phyloP scores from a whole-genome alignment of 2,113 vertebrate species.

The Macquaria australasica region DNA sequence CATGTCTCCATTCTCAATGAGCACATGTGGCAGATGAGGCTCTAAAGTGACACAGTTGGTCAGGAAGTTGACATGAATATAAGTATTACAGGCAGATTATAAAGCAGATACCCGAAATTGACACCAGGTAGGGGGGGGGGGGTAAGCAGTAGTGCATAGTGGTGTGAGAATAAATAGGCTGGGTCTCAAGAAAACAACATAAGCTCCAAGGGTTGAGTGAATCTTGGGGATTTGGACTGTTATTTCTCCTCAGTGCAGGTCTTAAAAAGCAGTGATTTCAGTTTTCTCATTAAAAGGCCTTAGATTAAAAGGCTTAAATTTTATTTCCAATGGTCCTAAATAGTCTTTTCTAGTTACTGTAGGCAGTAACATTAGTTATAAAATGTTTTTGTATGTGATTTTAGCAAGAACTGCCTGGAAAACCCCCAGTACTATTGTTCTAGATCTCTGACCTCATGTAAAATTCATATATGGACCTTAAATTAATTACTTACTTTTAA shows the following conservation, averaged over 20 bases:
- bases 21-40: conserved; percentile 91
- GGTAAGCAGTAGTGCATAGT: background rate
- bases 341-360: background rate
- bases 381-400: too few species aligned
- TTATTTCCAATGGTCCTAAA: background rate
- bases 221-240: conserved; percentile 9
- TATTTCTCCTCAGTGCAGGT: conserved; percentile 14
- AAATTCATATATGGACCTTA: background rate
- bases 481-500: background rate
- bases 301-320: background rate
- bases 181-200: conserved; percentile 14
- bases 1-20: conserved; percentile 95
- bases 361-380: too few species aligned
- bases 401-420: background rate
- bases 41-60: conserved; percentile 81
- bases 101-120: conserved; percentile 28
- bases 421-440: background rate
- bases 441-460: background rate
- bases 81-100: conserved; percentile 16
- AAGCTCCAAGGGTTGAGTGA: conserved; percentile 4
- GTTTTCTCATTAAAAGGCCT: background rate
- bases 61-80: conserved; percentile 28
- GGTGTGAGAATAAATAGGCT: conserved; percentile 17
- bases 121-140: background rate
- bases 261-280: background rate